phyloP scores from a whole-genome alignment of 2,888 invertebrate genomes.

The Plagodis dolabraria region DNA sequence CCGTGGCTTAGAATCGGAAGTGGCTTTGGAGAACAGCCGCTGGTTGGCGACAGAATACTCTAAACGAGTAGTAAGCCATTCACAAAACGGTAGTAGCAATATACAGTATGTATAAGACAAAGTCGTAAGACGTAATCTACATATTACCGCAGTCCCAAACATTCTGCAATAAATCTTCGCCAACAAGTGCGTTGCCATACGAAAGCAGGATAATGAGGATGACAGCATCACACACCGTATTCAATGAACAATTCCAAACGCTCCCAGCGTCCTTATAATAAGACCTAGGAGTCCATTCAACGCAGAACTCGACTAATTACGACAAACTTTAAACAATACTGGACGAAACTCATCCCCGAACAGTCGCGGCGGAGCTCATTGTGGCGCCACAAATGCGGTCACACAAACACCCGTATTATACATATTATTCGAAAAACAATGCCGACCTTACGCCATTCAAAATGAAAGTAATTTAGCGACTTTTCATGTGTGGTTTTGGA shows the following conservation, averaged over 20 bases:
- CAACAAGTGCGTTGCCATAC: conserved; percentile 6
- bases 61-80: too few species aligned
- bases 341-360: conserved; percentile 82
- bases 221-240: conserved; percentile 32
- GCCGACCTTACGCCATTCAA: conserved; percentile 73
- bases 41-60: too few species aligned
- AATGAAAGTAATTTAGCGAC: conserved; percentile 75
- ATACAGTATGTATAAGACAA: too few species aligned
- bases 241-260: conserved; percentile 41
- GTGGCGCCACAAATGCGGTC: conserved; percentile 79
- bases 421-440: conserved; percentile 83
- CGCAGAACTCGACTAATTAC: conserved; percentile 81
- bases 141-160: neutral
- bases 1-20: too few species aligned
- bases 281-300: conserved; percentile 77
- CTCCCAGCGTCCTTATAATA: conserved; percentile 65
- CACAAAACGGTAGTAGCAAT: too few species aligned
- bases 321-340: conserved; percentile 84
- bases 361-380: conserved; percentile 76
- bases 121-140: too few species aligned
- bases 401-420: conserved; percentile 77
- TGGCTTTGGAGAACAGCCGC: too few species aligned
- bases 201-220: conserved; percentile 30
- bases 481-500: conserved; percentile 45
- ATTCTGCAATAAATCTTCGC: conserved; percentile 11